Evolutionary conservation across 1,140 invertebrate genomes (phyloP).

Genomic region (Helicorthomorpha holstii): DNA sequence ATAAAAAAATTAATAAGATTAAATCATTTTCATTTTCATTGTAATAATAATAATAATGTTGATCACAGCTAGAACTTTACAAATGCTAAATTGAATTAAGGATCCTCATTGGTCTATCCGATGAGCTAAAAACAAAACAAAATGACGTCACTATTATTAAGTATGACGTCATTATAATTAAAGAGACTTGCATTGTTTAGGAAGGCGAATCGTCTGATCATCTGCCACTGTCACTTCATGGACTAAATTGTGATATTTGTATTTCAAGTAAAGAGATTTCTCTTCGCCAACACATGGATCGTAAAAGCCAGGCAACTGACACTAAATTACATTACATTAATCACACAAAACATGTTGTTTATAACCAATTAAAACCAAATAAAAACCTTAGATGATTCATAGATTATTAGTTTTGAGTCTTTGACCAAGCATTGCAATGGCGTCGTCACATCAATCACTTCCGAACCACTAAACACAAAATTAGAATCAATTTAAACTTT

Average conservation of each 20-base stretch:
- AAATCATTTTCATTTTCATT: too few relatives aligned
- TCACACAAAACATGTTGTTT: neutral
- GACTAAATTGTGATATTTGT: conserved; percentile 57
- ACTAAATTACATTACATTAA: conserved; percentile 34
- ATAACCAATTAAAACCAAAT: neutral
- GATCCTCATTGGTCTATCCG: too few relatives aligned
- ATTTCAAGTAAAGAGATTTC: conserved; percentile 72
- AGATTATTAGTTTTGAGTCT: conserved; percentile 68
- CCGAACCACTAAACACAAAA: conserved; percentile 27
- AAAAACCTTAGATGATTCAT: conserved; percentile 70
- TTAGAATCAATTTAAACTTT: too few relatives aligned
- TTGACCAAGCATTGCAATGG: conserved; percentile 85
- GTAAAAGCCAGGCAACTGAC: conserved; percentile 87
- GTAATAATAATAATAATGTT: too few relatives aligned
- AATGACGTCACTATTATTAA: too few relatives aligned
- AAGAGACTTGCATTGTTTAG: conserved; percentile 43
- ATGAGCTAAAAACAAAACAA: too few relatives aligned
- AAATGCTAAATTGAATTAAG: too few relatives aligned
- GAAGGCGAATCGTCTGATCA: conserved; percentile 56
- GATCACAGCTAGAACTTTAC: too few relatives aligned
- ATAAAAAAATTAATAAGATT: too few relatives aligned
- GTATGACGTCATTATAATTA: too few relatives aligned
- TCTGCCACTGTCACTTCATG: conserved; percentile 68
- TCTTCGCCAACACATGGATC: conserved; percentile 88
- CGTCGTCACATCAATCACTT: conserved; percentile 79